phyloP scores from a whole-genome alignment of 1,140 invertebrate species.

The Scaptodrosophila lebanonensis region DNA sequence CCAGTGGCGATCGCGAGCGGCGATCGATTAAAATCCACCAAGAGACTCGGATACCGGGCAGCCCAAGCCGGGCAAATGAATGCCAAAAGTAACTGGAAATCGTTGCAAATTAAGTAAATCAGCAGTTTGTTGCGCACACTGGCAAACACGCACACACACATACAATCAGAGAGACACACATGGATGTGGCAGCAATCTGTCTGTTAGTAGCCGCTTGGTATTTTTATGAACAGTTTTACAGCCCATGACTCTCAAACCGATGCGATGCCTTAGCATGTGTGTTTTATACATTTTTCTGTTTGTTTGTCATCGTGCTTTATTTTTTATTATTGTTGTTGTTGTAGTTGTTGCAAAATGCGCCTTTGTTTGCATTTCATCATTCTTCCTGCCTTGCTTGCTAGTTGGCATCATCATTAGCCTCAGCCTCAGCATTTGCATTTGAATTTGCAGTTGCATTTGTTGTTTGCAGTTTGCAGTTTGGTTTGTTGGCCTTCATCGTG shows the following conservation, averaged over 20 bases:
- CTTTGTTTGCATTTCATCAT: neutral
- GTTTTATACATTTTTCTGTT: no score
- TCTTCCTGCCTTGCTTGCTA: neutral
- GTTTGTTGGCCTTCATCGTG: slow-evolving; percentile 44
- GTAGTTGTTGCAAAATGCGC: slow-evolving; percentile 13
- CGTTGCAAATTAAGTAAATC: slow-evolving; percentile 48
- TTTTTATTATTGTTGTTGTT: slow-evolving; percentile 22
- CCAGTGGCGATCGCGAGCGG: no score
- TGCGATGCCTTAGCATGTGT: neutral
- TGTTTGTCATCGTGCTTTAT: slow-evolving; percentile 24
- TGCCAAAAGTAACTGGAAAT: slow-evolving; percentile 41
- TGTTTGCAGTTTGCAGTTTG: neutral
- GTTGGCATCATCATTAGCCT: slow-evolving; percentile 7
- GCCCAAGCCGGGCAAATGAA: slow-evolving; percentile 31
- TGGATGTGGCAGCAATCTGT: no score
- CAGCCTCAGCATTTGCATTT: slow-evolving; percentile 5
- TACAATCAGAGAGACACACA: no score
- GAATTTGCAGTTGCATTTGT: slow-evolving; percentile 3
- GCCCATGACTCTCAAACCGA: slow-evolving; percentile 1
- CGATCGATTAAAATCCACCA: neutral
- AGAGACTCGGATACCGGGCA: no score
- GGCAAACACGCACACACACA: no score
- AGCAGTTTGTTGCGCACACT: slow-evolving; percentile 29
- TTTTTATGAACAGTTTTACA: neutral
- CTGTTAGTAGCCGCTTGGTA: no score